phyloP scores from a whole-genome alignment of 2,113 vertebrate species.

The Natator depressus region DNA sequence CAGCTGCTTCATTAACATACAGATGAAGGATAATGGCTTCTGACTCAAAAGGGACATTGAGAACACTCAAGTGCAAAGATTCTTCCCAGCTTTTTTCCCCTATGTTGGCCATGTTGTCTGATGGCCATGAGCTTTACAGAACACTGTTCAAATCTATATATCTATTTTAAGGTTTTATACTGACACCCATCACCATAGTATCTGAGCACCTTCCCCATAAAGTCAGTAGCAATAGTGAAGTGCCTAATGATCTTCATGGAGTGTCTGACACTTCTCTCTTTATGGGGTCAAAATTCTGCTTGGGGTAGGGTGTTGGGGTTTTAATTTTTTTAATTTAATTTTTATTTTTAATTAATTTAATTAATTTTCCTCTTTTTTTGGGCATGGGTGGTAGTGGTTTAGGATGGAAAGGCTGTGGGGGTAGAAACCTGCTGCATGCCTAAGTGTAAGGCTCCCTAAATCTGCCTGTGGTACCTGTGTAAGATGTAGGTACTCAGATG shows the following conservation, averaged over 20 bases:
- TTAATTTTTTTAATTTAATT: background rate
- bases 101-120: background rate
- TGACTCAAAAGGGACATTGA: conserved; percentile 10
- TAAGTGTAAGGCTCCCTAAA: background rate
- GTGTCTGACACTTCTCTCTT: background rate
- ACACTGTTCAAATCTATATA: background rate
- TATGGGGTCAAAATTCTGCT: background rate
- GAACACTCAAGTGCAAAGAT: conserved; percentile 40
- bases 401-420: background rate
- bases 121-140: conserved; percentile 9
- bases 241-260: rapidly evolving
- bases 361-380: background rate
- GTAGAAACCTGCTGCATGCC: background rate
- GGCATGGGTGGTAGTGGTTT: no score
- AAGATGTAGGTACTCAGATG: background rate
- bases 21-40: conserved; percentile 58
- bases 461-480: background rate
- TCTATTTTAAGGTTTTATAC: background rate
- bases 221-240: background rate
- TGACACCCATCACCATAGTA: background rate
- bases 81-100: background rate
- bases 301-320: background rate
- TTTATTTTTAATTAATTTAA: background rate
- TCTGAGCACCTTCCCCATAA: background rate
- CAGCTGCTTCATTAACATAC: conserved; percentile 59